A percentile compares a stretch with the other conserved stretches of the same genome.
Conservation (phyloP, 2,797 vertebrate species). For the Rousettus madagascariensis region DNA sequence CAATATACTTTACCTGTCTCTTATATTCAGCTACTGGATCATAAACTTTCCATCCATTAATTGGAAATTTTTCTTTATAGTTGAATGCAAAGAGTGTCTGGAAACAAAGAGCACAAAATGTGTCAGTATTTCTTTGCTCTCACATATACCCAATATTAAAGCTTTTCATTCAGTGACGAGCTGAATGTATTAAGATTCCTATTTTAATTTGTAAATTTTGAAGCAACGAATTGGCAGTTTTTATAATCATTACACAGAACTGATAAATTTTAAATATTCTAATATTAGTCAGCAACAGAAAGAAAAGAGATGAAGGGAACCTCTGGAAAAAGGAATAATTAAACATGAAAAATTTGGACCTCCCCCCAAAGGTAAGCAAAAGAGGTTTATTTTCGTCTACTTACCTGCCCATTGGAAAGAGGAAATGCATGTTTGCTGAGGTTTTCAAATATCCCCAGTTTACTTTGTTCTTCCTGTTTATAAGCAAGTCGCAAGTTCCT, state of each 20-base stretch:
- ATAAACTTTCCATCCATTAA: constrained; percentile 97
- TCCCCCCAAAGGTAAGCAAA: neutral
- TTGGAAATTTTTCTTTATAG: constrained; percentile 94
- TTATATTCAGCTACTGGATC: constrained; percentile 93
- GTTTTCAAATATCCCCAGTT: constrained; percentile 91
- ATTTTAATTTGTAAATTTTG: constrained; percentile 32
- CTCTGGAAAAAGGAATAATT: neutral
- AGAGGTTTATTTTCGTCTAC: constrained; percentile 44
- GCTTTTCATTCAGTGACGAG: constrained; percentile 3
- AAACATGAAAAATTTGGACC: neutral
- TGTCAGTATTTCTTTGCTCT: constrained; percentile 27
- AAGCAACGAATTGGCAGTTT: constrained; percentile 43
- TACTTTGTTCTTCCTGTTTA: constrained; percentile 91
- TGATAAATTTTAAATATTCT: constrained; percentile 31
- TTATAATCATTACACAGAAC: constrained; percentile 5
- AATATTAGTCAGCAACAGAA: constrained; percentile 17
- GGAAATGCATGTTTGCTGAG: constrained; percentile 92
- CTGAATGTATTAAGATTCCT: neutral
- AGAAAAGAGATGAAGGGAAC: constrained; percentile 24
- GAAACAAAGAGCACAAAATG: constrained; percentile 61
- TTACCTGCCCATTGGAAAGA: constrained; percentile 91
- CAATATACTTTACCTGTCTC: constrained; percentile 90
- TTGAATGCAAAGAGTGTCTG: constrained; percentile 90
- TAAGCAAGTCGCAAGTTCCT: constrained; percentile 95
- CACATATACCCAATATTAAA: neutral